Base-by-base conservation (phyloP, 2,113 vertebrate species). In the Pholis gunnellus region DNA sequence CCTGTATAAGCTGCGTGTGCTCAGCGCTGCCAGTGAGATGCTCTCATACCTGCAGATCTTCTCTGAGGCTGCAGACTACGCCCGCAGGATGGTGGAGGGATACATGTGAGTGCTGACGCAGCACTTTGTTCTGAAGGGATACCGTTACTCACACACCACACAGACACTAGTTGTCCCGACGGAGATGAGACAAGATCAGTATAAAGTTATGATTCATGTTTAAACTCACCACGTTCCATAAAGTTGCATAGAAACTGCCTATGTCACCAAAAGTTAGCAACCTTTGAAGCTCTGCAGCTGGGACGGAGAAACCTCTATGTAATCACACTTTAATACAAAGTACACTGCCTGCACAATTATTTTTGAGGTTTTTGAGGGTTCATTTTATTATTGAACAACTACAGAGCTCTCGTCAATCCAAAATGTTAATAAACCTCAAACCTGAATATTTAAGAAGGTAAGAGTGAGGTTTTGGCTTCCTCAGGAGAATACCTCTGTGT, bases 11-110 rank as follows among this genome's bases (percentile, higher is more conserved):
- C 95, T 99, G 75, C 93, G 95, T 9, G 85, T 98, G 72, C 94
- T 98, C 65, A 97, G 96, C 80, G 92, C 94, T 0, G 91, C 91
- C 69, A 96, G 97, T 0, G 98, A 99, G 93, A 97, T 96, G 59
- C 96, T 99, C 0, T 97, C 97, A 54, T 97, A 96, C 89, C 94
- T 96, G 75, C 96, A 95, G 72, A 84, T 86, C 78, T 99, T 98
- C 82, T 79, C 95, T 4, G 97, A 99, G 82, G 98, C 98, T 27
- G 95, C 98, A 0, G 89, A 82, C 29, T 96, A 94, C 0, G 94
- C 97, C 73, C 93, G 80, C 89, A 96, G 84, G 89, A 96, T 98
- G 97, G 95, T 99, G 92, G 96, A 97, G 0, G 98, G 97, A 80
- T 99, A 98, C 87, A 78, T 63, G 98, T 99, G 95, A 86, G 98